These are phyloP conservation scores for Mormoops blainvillei DNA, from an alignment of 2,113 vertebrate genomes.

Conservation along the genomic window DNA sequence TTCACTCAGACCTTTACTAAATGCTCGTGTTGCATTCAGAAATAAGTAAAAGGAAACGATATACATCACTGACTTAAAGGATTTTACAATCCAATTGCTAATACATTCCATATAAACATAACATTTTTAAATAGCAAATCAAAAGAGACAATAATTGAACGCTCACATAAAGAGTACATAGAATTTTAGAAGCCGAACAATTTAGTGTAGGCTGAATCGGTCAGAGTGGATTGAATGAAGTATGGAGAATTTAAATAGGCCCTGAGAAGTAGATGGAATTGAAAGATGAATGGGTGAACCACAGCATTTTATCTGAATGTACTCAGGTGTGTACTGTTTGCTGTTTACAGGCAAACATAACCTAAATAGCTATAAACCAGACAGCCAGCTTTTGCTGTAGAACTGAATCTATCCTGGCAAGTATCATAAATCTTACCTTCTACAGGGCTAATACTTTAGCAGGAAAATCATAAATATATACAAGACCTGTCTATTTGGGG, in stretches of 20 bases:
- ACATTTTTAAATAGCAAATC: background rate
- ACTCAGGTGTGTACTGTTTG: too few species aligned
- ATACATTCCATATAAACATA: background rate
- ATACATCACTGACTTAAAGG: background rate
- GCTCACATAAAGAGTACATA: background rate
- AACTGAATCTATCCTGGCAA: background rate
- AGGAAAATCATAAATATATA: background rate
- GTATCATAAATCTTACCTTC: background rate
- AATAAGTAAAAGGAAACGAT: background rate
- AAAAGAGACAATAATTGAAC: background rate
- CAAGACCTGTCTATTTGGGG: background rate
- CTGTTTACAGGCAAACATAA: background rate
- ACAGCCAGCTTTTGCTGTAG: background rate
- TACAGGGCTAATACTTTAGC: background rate
- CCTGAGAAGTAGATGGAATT: background rate
- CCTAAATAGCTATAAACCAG: background rate
- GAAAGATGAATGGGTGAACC: background rate
- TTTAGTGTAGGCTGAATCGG: background rate
- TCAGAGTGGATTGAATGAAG: background rate
- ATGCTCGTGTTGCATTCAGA: background rate
- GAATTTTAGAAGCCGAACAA: background rate
- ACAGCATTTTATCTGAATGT: background rate
- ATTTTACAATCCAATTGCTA: background rate
- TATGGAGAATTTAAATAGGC: background rate
- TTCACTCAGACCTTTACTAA: background rate